Evolutionary conservation across 2,888 invertebrate genomes (phyloP), one percentile per base, ranked within the genome.

Genomic region (Carterocephalus palaemon): DNA sequence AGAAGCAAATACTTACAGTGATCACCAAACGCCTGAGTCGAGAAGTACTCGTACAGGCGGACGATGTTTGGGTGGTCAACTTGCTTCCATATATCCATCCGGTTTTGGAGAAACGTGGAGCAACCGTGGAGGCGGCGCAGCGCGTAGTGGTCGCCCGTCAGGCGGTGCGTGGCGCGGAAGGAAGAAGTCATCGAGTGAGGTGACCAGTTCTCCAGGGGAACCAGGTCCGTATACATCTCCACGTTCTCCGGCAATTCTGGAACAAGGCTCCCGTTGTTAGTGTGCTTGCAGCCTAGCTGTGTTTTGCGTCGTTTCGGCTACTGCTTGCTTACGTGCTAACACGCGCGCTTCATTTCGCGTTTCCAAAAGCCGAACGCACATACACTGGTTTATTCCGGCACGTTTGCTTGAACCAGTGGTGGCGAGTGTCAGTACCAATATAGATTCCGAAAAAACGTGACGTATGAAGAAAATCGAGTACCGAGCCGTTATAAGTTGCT

Each of bases 11-110:
- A 89, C 93, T 90, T 79, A 97, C 96, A 98, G 84, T 94, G 93
- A 87, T 99, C 99, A 61, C 96, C 96, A 82, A 99, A 99, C 32
- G 95, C 94, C 86, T 97, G 96, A 24, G 98, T 98, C 22, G 95
- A 94, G 83, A 98, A 97, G 58, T 95, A 94, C 75, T 98, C 97
- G 67, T 95, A 91, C 46, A 99, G 87, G 62, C 94, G 94, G 48
- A 98, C 95, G 58, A 99, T 91, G 88, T 98, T 98, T 62, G 98
- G 95, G 83, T 99, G 98, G 68, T 93, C 92, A 46, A 99, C 88
- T 79, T 96, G 94, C 75, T 96, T 97, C 99, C 99, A 99, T 88
- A 93, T 90, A 61, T 98, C 98, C 26, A 98, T 93, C 88, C 96
- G 93, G 68, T 97, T 96, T 26, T 94, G 92, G 60, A 93, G 93